Evolutionary conservation across 1,140 invertebrate species (phyloP), one percentile per base, ranked within the genome.

Genomic region (Vanessa tameamea): DNA sequence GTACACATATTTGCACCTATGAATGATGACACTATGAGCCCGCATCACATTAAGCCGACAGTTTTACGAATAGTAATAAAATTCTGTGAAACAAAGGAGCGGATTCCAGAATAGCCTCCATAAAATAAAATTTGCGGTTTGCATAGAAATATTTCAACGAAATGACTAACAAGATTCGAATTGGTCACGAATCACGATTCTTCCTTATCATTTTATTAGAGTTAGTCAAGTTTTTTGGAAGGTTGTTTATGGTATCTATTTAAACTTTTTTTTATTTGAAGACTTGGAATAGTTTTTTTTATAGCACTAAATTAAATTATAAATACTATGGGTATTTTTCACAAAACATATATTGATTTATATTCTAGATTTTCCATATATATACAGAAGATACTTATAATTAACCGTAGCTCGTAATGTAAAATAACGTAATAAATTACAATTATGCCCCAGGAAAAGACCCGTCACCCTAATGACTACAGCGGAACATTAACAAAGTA

Each of bases 51-150:
- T 79, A 77, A 80, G 72, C 69, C 78, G 78, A 76, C 77, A 75
- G 81, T 76, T 71, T 75, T 82, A 83, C 61, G 77, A 78, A 82
- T 77, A 70, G 80, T 79, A 75, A 85, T 89, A 88, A 88, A 85
- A 82, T 81, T 79, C 57, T 76, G 73, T 74, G 76, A 87, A 84
- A 88, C 87, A 90, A 88, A 89, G 81, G 74, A 75, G 73, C 61
- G 64, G 71, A 70, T 75, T 75, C 69, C 77, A 71, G 66, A 75
- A 81, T 78, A 75, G 55, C 51, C 69, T 66, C 74, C 80, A 86
- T 85, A 80, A 84, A 85, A 86, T 86, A 76, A 84, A 82, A 82
- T 86, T 86, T 87, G 82, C 75, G 89, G 82, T 83, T 87, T 64
- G 51, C 65, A 64, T 53, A 72, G 50, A 66, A 20, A 64, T 26